Evolutionary conservation across 1,140 invertebrate species (phyloP).

Genomic region (Diorhabda sublineata): DNA sequence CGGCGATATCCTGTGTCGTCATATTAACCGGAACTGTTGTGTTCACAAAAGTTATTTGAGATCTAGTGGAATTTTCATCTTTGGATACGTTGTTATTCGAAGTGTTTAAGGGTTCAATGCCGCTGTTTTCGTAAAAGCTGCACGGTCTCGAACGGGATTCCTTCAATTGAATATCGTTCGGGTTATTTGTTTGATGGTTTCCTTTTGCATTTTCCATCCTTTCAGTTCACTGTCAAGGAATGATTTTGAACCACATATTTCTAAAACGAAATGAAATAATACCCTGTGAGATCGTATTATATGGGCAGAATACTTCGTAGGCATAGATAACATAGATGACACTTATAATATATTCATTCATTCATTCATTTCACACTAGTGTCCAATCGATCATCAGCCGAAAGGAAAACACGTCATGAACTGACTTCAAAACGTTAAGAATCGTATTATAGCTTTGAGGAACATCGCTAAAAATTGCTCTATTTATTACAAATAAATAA

Average conservation of each 20-base stretch:
- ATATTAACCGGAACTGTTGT: conserved; percentile 69
- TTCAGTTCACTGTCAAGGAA: not conserved
- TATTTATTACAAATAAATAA: too few species aligned
- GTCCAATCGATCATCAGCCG: too few species aligned
- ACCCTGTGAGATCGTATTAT: too few species aligned
- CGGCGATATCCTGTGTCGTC: conserved; percentile 57
- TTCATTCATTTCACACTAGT: too few species aligned
- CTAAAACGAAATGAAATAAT: not conserved
- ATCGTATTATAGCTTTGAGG: too few species aligned
- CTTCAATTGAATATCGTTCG: not conserved
- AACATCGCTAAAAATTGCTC: too few species aligned
- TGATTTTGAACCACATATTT: not conserved
- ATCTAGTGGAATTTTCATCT: conserved; percentile 24
- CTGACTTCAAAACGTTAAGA: too few species aligned
- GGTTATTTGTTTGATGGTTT: not conserved
- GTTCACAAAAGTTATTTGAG: conserved; percentile 46
- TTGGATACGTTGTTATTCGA: conserved; percentile 8
- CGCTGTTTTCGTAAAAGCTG: conserved; percentile 11
- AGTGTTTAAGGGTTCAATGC: not conserved
- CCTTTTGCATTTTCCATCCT: not conserved
- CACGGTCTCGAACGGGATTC: not conserved
- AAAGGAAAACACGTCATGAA: too few species aligned
- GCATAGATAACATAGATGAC: too few species aligned
- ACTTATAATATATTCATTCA: too few species aligned
- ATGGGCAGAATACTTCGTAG: too few species aligned